phyloP scores from a whole-genome alignment of 2,797 vertebrate species.

The Hoplostethus mediterraneus region DNA sequence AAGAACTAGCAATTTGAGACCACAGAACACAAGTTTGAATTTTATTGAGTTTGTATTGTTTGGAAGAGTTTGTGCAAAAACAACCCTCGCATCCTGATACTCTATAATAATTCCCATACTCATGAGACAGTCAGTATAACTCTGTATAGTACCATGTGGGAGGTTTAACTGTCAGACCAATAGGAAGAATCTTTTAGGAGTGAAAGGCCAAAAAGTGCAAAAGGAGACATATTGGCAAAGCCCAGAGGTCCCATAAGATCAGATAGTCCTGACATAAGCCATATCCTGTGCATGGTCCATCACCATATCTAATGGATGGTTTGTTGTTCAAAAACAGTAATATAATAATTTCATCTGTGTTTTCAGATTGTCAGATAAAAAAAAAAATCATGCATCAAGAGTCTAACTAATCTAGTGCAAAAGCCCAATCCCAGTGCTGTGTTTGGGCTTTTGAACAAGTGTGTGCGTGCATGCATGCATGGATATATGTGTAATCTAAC shows the following conservation, averaged over 20 bases:
- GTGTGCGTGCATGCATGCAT: conserved; percentile 3
- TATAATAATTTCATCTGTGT: neutral
- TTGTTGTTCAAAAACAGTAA: conserved; percentile 20
- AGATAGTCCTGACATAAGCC: neutral
- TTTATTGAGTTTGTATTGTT: too few relatives aligned
- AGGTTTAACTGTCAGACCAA: neutral
- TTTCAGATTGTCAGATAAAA: conserved; percentile 14
- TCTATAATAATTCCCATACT: too few relatives aligned
- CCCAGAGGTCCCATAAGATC: neutral
- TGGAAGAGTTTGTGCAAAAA: too few relatives aligned
- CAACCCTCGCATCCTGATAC: too few relatives aligned
- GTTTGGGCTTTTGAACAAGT: conserved; percentile 1
- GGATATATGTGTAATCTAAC: neutral
- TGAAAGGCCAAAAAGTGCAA: neutral
- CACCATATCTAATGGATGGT: neutral
- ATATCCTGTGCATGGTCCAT: neutral
- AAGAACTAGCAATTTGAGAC: too few relatives aligned
- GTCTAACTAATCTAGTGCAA: conserved; percentile 6
- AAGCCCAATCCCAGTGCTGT: conserved; percentile 22
- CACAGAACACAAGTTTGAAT: neutral
- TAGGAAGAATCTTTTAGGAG: neutral
- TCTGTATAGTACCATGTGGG: too few relatives aligned
- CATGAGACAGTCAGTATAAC: too few relatives aligned
- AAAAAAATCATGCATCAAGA: neutral
- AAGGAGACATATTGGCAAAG: neutral